Conservation (phyloP, 2,888 invertebrate species). For the Lepidocyrtinus sp. region DNA sequence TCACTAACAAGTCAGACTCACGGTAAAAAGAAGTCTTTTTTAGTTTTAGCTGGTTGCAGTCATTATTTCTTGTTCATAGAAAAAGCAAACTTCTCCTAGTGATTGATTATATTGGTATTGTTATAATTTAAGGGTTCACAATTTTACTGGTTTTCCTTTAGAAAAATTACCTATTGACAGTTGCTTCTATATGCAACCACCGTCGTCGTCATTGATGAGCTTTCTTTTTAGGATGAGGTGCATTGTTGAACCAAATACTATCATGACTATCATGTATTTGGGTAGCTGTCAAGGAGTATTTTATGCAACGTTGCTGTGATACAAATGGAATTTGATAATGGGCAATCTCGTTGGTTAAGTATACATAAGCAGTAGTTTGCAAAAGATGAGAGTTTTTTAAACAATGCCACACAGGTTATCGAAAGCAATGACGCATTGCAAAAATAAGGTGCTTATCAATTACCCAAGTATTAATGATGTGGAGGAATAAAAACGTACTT, state of each 20-base stretch:
- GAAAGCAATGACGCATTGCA: not conserved
- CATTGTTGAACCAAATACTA: not conserved
- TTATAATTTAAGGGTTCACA: conserved; percentile 16
- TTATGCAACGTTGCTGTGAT: not conserved
- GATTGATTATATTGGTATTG: conserved; percentile 52
- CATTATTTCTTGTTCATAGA: conserved; percentile 35
- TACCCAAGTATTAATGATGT: not conserved
- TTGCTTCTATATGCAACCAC: not conserved
- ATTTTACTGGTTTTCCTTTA: conserved; percentile 32
- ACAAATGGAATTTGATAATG: not conserved
- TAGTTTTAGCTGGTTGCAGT: conserved; percentile 37
- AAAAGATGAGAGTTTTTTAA: no score
- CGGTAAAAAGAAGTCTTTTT: conserved; percentile 31
- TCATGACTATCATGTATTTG: not conserved
- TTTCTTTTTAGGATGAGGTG: not conserved
- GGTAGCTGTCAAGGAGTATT: not conserved
- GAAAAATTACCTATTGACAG: conserved; percentile 24
- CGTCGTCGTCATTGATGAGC: not conserved
- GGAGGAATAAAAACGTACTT: no score
- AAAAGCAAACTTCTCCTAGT: conserved; percentile 47
- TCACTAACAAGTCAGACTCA: conserved; percentile 40
- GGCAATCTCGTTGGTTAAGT: not conserved
- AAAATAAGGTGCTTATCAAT: not conserved
- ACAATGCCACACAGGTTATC: not conserved
- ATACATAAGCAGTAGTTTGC: not conserved